Percentiles rank a stretch among this genome's conserved stretches.
These are phyloP conservation scores for Pluvialis apricaria DNA, from an alignment of 2,113 vertebrate genomes.

Conservation along the genomic window DNA sequence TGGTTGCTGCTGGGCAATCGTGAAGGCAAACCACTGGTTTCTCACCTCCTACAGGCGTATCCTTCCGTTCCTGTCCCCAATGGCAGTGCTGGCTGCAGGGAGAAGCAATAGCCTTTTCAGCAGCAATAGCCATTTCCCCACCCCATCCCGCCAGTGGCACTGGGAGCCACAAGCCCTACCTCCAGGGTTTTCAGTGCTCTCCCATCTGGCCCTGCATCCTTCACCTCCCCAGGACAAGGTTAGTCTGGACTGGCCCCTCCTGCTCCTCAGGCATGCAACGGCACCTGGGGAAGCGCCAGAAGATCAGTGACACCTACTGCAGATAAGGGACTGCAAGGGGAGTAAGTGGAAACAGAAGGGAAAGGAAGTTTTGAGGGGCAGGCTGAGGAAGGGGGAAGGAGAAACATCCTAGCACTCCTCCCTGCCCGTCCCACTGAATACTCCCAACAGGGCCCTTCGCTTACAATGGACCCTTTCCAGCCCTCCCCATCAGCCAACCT, in stretches of 20 bases:
- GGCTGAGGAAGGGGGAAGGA: neutral
- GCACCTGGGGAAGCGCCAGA: neutral
- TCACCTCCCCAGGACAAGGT: neutral
- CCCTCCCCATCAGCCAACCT: neutral
- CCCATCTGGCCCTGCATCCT: neutral
- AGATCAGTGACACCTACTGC: neutral
- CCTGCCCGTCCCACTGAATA: neutral
- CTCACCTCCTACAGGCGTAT: neutral
- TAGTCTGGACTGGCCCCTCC: neutral
- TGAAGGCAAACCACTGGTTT: neutral
- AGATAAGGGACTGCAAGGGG: neutral
- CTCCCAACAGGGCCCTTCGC: neutral
- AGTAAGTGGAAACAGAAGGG: neutral
- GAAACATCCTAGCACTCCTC: neutral
- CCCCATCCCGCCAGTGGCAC: neutral
- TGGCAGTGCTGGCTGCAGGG: accelerated
- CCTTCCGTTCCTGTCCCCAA: neutral
- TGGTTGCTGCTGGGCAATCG: neutral
- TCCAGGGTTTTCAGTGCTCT: neutral
- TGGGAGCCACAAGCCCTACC: neutral
- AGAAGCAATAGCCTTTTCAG: neutral
- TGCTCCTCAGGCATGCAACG: neutral
- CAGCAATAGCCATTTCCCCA: neutral
- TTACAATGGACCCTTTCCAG: neutral
- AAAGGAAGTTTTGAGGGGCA: neutral